Evolutionary conservation across 2,113 vertebrate species (phyloP).

Genomic region (Brachypteracias leptosomus): DNA sequence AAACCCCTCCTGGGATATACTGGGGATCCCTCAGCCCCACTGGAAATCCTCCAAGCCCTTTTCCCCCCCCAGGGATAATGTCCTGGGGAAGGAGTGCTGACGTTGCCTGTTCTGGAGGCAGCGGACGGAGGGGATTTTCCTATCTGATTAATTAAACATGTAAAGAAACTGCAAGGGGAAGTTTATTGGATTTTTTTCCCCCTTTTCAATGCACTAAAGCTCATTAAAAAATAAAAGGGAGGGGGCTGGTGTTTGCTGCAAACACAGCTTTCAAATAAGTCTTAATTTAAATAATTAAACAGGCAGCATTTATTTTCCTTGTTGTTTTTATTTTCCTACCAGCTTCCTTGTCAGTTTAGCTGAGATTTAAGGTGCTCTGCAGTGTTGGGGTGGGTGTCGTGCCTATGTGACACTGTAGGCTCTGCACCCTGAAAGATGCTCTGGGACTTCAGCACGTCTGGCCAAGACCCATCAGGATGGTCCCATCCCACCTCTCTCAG

Average conservation of each 20-base stretch:
- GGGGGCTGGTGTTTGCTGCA: neutral
- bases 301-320: neutral
- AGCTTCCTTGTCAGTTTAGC: neutral
- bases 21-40: neutral
- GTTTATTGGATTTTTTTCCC: neutral
- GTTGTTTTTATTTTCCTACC: neutral
- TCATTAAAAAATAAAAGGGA: slow-evolving; percentile 13
- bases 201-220: neutral
- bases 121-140: neutral
- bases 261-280: slow-evolving; percentile 16
- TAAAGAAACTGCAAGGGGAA: neutral
- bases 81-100: neutral
- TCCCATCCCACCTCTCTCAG: neutral
- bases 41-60: neutral
- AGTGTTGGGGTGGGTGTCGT: accelerated
- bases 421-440: neutral
- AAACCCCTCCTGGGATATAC: neutral
- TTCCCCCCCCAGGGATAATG: neutral
- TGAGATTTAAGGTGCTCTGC: neutral
- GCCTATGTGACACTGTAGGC: accelerated
- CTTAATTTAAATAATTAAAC: slow-evolving; percentile 27
- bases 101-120: neutral
- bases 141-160: slow-evolving; percentile 34
- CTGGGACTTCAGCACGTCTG: neutral
- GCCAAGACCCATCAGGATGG: accelerated